A percentile compares a stretch with the other conserved stretches of the same genome.
phyloP scores from a whole-genome alignment of 2,113 vertebrate species.

The Lophius piscatorius region DNA sequence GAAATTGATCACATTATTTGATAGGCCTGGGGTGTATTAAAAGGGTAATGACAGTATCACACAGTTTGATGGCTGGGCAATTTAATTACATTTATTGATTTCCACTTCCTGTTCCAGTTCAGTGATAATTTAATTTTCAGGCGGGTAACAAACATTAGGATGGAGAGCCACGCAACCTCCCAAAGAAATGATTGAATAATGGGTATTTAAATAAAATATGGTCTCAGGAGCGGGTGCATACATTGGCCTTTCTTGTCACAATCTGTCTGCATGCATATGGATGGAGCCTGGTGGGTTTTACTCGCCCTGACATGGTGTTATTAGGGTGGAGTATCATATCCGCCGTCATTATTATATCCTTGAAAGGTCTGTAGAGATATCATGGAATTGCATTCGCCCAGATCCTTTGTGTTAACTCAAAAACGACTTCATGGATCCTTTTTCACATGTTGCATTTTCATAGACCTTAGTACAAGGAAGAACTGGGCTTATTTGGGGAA shows the following conservation, averaged over 20 bases:
- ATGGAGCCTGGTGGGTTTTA: constrained; percentile 10
- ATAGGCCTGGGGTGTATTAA: constrained; percentile 49
- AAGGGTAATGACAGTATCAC: constrained; percentile 53
- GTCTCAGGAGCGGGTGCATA: constrained; percentile 14
- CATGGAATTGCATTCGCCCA: too few species aligned
- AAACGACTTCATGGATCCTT: too few species aligned
- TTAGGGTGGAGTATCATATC: constrained; percentile 10
- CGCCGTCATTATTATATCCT: constrained; percentile 7
- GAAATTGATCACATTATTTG: constrained; percentile 65
- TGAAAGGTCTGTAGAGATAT: too few species aligned
- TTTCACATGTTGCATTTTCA: too few species aligned
- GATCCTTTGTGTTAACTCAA: too few species aligned
- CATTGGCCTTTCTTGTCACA: constrained; percentile 16
- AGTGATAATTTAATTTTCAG: constrained; percentile 56
- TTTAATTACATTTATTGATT: constrained; percentile 72
- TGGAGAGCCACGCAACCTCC: neutral
- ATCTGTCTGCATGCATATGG: constrained; percentile 19
- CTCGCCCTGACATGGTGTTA: constrained; percentile 1
- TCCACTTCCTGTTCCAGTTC: constrained; percentile 59
- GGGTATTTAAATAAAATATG: constrained; percentile 11
- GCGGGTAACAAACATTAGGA: constrained; percentile 33
- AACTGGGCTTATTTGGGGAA: too few species aligned
- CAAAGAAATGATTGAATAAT: constrained; percentile 34
- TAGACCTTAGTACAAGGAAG: too few species aligned
- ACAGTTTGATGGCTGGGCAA: constrained; percentile 43